These are phyloP conservation scores for Celastrina argiolus DNA, from an alignment of 2,888 invertebrate genomes.

Conservation along the genomic window DNA sequence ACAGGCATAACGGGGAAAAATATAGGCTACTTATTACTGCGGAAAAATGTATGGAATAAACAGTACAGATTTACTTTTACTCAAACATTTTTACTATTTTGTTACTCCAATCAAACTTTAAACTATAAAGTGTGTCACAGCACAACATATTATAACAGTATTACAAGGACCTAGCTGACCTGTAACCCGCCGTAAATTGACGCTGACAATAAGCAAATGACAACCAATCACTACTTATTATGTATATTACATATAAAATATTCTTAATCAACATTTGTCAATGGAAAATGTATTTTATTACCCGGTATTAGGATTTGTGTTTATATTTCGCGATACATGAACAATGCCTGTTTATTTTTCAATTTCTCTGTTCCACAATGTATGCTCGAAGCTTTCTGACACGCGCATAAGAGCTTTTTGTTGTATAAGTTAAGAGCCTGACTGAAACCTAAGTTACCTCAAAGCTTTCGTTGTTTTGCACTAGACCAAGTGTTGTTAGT, in stretches of 20 bases:
- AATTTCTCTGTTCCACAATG: conserved; percentile 8
- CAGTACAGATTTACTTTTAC: too few species aligned
- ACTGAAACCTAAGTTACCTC: background rate
- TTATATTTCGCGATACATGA: background rate
- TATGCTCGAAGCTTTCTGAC: conserved; percentile 3
- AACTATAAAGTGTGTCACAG: background rate
- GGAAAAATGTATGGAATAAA: too few species aligned
- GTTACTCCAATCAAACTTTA: background rate
- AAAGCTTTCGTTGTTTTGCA: too few species aligned
- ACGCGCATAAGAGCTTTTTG: background rate
- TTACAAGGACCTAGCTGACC: background rate
- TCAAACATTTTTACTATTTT: background rate
- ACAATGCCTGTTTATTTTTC: conserved; percentile 1
- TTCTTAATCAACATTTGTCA: background rate
- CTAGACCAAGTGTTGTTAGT: too few species aligned
- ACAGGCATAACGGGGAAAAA: too few species aligned
- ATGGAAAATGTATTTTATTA: background rate
- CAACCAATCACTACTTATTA: background rate
- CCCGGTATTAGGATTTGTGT: background rate
- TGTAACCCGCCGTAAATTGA: background rate
- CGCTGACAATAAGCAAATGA: conserved; percentile 10
- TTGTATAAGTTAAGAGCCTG: background rate
- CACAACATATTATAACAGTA: background rate
- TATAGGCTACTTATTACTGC: too few species aligned
- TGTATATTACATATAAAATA: conserved; percentile 7